Conservation (phyloP, 2,888 invertebrate genomes). For the Aquatica leii region DNA sequence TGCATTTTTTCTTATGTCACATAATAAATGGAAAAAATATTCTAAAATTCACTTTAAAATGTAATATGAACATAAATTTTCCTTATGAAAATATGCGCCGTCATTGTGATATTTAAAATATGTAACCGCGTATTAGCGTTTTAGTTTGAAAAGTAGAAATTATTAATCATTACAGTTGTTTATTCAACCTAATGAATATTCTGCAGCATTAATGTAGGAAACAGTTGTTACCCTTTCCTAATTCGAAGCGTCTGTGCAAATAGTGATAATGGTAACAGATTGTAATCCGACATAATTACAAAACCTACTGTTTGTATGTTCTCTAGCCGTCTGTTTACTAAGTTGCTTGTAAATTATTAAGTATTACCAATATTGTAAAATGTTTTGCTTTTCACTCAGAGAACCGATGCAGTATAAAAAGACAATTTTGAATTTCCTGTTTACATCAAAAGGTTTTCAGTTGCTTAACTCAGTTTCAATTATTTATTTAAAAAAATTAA, state of each 20-base stretch:
- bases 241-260: slow-evolving; percentile 38
- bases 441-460: too few relatives aligned
- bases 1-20: slow-evolving; percentile 16
- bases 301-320: slow-evolving; percentile 36
- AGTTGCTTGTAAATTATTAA: slow-evolving; percentile 22
- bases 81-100: too few relatives aligned
- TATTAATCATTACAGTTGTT: slow-evolving; percentile 37
- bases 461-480: too few relatives aligned
- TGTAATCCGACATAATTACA: slow-evolving; percentile 38
- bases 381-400: not conserved
- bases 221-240: slow-evolving; percentile 37
- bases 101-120: too few relatives aligned
- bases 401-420: too few relatives aligned
- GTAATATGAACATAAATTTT: not conserved
- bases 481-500: too few relatives aligned
- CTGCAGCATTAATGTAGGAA: slow-evolving; percentile 37
- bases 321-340: slow-evolving; percentile 30
- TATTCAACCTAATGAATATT: slow-evolving; percentile 38
- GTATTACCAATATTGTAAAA: slow-evolving; percentile 25
- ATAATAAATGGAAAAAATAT: slow-evolving; percentile 12
- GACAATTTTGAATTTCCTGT: too few relatives aligned
- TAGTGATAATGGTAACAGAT: slow-evolving; percentile 39
- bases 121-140: too few relatives aligned
- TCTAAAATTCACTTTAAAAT: not conserved
- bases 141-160: slow-evolving; percentile 32